phyloP scores from a whole-genome alignment of 2,113 vertebrate species.

The Steatornis caripensis region DNA sequence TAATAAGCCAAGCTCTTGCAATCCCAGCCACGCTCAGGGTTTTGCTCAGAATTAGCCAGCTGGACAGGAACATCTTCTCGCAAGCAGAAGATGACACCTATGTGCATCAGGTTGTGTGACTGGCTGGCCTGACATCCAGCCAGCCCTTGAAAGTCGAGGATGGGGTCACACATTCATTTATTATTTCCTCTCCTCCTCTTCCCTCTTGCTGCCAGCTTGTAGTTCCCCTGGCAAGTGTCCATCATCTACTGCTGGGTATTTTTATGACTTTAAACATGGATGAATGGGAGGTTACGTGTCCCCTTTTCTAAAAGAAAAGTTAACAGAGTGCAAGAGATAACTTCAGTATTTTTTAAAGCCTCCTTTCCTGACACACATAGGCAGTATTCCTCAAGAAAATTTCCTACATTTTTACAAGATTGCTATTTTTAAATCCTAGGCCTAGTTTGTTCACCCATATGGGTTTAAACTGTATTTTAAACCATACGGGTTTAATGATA shows the following conservation, averaged over 20 bases:
- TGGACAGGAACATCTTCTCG: background rate
- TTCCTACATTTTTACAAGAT: background rate
- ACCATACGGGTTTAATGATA: background rate
- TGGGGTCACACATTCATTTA: background rate
- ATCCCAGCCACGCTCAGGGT: fast-evolving
- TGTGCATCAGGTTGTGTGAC: background rate
- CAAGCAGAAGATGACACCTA: background rate
- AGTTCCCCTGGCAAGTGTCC: background rate
- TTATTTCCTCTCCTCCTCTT: background rate
- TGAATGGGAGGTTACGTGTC: fast-evolving
- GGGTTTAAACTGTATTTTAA: too few relatives aligned
- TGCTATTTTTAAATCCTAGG: background rate
- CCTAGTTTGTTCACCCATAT: background rate
- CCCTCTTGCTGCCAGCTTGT: background rate
- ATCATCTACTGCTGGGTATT: background rate
- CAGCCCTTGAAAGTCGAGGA: background rate
- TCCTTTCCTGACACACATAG: background rate
- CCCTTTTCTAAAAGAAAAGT: background rate
- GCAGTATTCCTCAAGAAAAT: background rate
- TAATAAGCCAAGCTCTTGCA: background rate
- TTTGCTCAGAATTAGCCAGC: background rate
- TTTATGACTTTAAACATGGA: background rate
- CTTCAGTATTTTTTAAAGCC: background rate
- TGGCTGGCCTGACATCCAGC: background rate
- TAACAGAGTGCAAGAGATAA: background rate